A percentile compares a stretch with the other conserved stretches of the same genome.
These are phyloP conservation scores for Sebastes kiyomatsui DNA, from an alignment of 2,797 vertebrate genomes.

Conservation along the genomic window DNA sequence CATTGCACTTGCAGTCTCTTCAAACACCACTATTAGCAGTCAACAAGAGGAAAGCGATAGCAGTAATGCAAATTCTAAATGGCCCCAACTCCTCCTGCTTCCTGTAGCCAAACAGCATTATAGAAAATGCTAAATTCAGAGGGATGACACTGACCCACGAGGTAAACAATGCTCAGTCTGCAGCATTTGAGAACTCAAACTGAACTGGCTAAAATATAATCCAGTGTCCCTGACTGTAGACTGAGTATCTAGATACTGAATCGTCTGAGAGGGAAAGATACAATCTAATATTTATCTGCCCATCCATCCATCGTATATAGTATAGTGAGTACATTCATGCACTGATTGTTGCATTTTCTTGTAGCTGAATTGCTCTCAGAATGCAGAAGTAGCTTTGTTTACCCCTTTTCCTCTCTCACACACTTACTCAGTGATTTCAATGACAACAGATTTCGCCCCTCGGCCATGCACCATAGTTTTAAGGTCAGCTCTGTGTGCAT, in stretches of 20 bases:
- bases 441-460: not conserved
- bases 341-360: not conserved
- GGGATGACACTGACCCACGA: not conserved
- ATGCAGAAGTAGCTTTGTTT: not conserved
- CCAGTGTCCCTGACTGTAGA: not conserved
- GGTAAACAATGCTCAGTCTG: conserved; percentile 3
- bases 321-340: not conserved
- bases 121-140: not conserved
- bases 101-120: not conserved
- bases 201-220: not conserved
- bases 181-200: not conserved
- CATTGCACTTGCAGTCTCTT: not conserved
- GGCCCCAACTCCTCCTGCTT: not conserved
- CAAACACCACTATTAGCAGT: not conserved
- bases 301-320: not conserved
- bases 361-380: not conserved
- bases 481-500: conserved; percentile 31
- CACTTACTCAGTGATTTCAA: not conserved
- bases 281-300: not conserved
- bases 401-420: not conserved
- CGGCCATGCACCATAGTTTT: conserved; percentile 9
- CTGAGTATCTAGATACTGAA: not conserved
- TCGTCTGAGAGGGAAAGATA: not conserved
- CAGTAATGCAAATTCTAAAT: not conserved
- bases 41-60: not conserved